These are phyloP conservation scores for Drosophila leonis DNA, from an alignment of 2,888 invertebrate genomes.

Conservation along the genomic window DNA sequence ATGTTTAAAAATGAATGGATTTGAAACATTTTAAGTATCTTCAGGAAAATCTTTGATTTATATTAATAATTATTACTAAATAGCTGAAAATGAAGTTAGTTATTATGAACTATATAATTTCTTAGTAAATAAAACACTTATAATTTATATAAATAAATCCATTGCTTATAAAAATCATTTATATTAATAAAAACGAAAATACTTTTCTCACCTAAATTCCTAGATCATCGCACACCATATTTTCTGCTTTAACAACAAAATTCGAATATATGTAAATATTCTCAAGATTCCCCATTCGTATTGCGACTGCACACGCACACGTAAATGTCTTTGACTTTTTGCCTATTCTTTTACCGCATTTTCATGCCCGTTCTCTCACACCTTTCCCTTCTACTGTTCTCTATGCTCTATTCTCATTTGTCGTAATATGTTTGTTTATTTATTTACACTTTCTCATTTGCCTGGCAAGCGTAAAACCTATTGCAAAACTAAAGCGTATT, in stretches of 20 bases:
- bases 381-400: conserved; percentile 2
- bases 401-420: conserved; percentile 24
- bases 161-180: neutral
- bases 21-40: neutral
- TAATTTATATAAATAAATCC: neutral
- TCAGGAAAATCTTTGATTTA: neutral
- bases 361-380: conserved; percentile 7
- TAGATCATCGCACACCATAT: neutral
- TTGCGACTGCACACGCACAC: conserved; percentile 25
- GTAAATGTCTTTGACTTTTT: conserved; percentile 24
- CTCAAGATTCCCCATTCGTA: neutral
- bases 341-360: conserved; percentile 7
- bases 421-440: conserved; percentile 59
- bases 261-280: conserved; percentile 1
- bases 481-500: conserved; percentile 65
- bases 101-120: neutral
- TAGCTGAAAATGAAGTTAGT: no score
- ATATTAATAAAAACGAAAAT: neutral
- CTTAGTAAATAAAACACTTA: neutral
- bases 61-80: neutral
- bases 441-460: conserved; percentile 67
- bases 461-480: conserved; percentile 32
- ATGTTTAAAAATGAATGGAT: no score
- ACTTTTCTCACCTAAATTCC: neutral
- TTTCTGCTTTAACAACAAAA: neutral